Base-by-base conservation (phyloP, 2,797 vertebrate genomes). In the Myiotriccus ornatus region DNA sequence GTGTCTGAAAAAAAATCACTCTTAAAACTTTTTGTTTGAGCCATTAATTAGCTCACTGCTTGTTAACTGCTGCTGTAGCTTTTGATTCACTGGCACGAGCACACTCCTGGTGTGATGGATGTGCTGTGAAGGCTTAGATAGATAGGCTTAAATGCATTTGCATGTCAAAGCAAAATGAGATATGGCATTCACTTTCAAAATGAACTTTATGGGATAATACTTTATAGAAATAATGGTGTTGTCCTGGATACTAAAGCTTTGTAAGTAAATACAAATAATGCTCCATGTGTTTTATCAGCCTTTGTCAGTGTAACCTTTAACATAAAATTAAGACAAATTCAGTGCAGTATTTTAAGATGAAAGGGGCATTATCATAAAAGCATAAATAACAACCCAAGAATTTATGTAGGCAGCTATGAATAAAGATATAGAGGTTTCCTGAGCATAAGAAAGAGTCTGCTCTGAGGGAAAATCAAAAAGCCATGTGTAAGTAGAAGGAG, bases 301-400 rank as follows among this genome's bases (percentile, higher is more conserved):
- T 86, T 84, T 89, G 35, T 71, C 82, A 44, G 57, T 9, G 10
- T 76, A 95, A 91, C 65, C 46, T 91, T 84, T 78, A 71, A 50
- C 46, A 81, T 65, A 85, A 92, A 93, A 94, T 86, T 69, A 84
- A 95, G 85, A 92, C 30, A 73, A 60, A 92, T n/a, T 87, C 73
- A 76, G 37, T 49, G 53, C 67, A 37, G 35, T 73, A 71, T 86
- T 93, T 94, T 88, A 88, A 79, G 55, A 62, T 76, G 79, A 92
- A 93, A 84, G 67, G 27, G 27, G 28, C 6, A 75, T 75, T 85
- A 64, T 50, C 41, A 35, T 32, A 92, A 30, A 23, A 64, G 34
- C 41, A 63, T 79, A 85, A 95, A 92, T 81, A 83, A 87, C 30
- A 69, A 65, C 28, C 20, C 39, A 69, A 78, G 28, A 92, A 92